Evolutionary conservation across 2,113 vertebrate genomes (phyloP).

Genomic region (Lasiurus cinereus): DNA sequence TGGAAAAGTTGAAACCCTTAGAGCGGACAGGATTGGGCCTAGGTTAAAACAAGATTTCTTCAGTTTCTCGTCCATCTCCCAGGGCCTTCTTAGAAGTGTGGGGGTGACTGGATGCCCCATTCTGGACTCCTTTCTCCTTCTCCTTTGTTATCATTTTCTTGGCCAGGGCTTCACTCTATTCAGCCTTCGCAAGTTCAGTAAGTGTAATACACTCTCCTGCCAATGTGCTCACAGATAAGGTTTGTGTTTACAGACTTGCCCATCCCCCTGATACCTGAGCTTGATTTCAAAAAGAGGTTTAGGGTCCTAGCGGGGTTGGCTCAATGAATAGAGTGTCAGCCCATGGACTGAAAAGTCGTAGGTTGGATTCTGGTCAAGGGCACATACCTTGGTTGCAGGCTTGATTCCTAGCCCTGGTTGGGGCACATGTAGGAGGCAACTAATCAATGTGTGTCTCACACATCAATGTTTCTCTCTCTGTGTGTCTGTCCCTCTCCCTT

Average conservation of each 20-base stretch:
- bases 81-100: no score
- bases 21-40: not conserved
- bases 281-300: conserved; percentile 38
- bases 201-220: not conserved
- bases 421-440: no score
- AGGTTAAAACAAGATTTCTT: not conserved
- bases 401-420: no score
- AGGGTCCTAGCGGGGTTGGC: no score
- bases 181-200: not conserved
- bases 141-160: not conserved
- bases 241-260: not conserved
- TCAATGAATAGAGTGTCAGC: no score
- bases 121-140: not conserved
- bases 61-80: not conserved
- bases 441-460: no score
- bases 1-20: not conserved
- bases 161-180: not conserved
- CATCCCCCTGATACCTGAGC: not conserved
- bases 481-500: no score
- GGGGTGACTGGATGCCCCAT: no score
- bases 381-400: no score
- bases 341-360: no score
- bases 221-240: not conserved
- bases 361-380: no score
- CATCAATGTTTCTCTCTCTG: no score